These are phyloP conservation scores for Siniperca knerii DNA, from an alignment of 2,113 vertebrate genomes.

Conservation along the genomic window DNA sequence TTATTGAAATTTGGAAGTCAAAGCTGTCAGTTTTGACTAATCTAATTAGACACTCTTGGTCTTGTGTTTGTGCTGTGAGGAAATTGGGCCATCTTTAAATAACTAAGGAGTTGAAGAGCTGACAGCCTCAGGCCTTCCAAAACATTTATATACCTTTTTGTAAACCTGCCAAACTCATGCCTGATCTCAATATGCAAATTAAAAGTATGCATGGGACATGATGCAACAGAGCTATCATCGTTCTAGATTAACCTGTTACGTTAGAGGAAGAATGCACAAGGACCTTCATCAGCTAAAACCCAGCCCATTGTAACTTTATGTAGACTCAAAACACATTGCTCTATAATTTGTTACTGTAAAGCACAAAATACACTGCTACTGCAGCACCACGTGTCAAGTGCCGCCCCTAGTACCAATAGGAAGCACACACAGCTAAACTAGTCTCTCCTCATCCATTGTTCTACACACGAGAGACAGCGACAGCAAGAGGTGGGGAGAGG, in stretches of 20 bases:
- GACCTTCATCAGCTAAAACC: background rate
- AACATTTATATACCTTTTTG: slow-evolving; percentile 23
- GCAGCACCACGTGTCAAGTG: no score
- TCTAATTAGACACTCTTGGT: slow-evolving; percentile 56
- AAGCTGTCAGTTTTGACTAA: slow-evolving; percentile 58
- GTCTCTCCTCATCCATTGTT: no score
- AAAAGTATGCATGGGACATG: slow-evolving; percentile 2
- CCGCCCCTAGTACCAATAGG: no score
- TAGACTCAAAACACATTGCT: background rate
- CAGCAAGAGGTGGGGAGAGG: no score
- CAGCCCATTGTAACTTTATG: background rate
- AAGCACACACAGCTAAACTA: no score
- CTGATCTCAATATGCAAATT: slow-evolving; percentile 6
- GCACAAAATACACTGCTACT: no score
- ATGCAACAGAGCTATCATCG: background rate
- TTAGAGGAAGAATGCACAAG: background rate
- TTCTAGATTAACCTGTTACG: background rate
- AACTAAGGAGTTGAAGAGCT: slow-evolving; percentile 46
- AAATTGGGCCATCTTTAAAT: slow-evolving; percentile 74
- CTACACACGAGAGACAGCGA: no score
- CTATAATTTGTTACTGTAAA: background rate
- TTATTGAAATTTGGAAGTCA: slow-evolving; percentile 49
- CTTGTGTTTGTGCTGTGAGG: slow-evolving; percentile 25
- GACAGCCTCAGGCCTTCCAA: slow-evolving; percentile 18
- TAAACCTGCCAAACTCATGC: slow-evolving; percentile 14